These are phyloP conservation scores for Silvanus unidentatus DNA, from an alignment of 2,888 invertebrate genomes.

Conservation along the genomic window DNA sequence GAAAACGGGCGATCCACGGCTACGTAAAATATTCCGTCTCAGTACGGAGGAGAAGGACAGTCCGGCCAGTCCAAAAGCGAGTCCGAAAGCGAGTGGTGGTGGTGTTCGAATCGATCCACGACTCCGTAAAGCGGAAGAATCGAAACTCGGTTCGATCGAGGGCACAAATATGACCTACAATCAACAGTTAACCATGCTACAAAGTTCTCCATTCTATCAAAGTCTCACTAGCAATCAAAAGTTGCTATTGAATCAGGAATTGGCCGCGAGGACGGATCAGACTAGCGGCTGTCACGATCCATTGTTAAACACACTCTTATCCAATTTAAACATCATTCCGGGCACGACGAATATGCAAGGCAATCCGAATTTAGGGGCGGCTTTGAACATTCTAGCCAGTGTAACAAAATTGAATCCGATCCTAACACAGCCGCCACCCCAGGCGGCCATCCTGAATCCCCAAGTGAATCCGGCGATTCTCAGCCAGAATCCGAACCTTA, in stretches of 20 bases:
- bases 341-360: constrained; percentile 21
- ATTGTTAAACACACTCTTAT: constrained; percentile 58
- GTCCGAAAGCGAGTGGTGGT: constrained; percentile 45
- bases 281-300: constrained; percentile 53
- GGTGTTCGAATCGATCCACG: constrained; percentile 32
- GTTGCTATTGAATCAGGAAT: constrained; percentile 63
- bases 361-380: constrained; percentile 46
- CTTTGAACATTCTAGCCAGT: constrained; percentile 42
- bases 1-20: constrained; percentile 68
- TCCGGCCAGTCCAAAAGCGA: constrained; percentile 53
- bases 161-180: constrained; percentile 47
- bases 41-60: constrained; percentile 54
- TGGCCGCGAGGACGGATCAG: constrained; percentile 53
- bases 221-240: constrained; percentile 67
- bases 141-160: constrained; percentile 8
- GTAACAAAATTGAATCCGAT: constrained; percentile 24
- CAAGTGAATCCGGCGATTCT: constrained; percentile 53
- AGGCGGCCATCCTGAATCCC: not conserved
- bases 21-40: constrained; percentile 68
- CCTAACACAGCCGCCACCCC: constrained; percentile 23
- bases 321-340: constrained; percentile 51
- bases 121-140: constrained; percentile 36
- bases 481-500: constrained; percentile 49
- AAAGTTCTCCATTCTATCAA: constrained; percentile 65
- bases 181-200: constrained; percentile 59